These are phyloP conservation scores for Melanaphis sacchari DNA, from an alignment of 1,140 invertebrate genomes.

Conservation along the genomic window DNA sequence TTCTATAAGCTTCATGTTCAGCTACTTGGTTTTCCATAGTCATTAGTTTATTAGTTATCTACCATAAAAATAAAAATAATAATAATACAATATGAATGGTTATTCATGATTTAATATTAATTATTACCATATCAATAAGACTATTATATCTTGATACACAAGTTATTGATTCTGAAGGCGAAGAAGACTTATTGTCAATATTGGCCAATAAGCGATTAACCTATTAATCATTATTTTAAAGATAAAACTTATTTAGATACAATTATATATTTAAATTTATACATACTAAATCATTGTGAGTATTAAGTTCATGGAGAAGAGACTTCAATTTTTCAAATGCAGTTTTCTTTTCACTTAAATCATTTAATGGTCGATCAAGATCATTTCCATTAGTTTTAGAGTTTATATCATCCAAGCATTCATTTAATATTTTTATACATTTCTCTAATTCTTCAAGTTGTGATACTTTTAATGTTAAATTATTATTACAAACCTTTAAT, in stretches of 20 bases:
- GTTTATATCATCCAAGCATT: slow-evolving; percentile 87
- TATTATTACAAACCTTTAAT: slow-evolving; percentile 74
- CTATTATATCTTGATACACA: slow-evolving; percentile 49
- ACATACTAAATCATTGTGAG: slow-evolving; percentile 72
- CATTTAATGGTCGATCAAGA: slow-evolving; percentile 71
- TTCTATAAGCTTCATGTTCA: slow-evolving; percentile 86
- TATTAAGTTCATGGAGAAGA: slow-evolving; percentile 78
- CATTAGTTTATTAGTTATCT: slow-evolving; percentile 43
- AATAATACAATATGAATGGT: neutral
- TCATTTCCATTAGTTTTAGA: slow-evolving; percentile 79
- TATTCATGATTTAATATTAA: neutral
- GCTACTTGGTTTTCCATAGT: slow-evolving; percentile 77
- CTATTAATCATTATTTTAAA: slow-evolving; percentile 12
- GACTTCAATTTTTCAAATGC: slow-evolving; percentile 83
- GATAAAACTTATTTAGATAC: neutral
- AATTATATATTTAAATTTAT: neutral
- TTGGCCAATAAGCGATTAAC: slow-evolving; percentile 3
- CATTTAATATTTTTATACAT: slow-evolving; percentile 76
- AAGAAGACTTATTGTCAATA: neutral
- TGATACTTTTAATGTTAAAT: slow-evolving; percentile 73
- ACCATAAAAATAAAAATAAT: neutral
- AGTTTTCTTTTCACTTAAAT: slow-evolving; percentile 89
- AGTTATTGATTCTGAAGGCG: neutral
- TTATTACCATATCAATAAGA: slow-evolving; percentile 19
- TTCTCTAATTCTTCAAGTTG: slow-evolving; percentile 87